Evolutionary conservation across 2,888 invertebrate genomes (phyloP), one percentile per base, ranked within the genome.

Genomic region (Drosophila siamana): DNA sequence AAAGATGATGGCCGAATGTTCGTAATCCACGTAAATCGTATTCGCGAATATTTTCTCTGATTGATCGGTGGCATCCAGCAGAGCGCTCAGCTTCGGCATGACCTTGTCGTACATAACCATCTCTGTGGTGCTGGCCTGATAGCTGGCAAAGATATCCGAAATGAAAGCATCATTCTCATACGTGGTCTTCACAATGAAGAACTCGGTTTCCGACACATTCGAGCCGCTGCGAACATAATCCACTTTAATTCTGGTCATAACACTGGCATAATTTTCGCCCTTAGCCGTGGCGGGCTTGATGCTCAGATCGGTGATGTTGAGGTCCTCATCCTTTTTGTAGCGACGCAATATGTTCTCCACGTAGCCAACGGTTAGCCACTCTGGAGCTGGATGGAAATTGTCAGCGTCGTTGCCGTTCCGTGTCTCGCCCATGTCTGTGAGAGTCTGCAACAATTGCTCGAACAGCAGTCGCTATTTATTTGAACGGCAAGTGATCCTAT

Each of bases 21-120:
- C 82, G 24, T 86, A 83, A 60, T 90, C 90, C 11, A 90, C 90
- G 26, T 88, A 61, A 3, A 90, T 24, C 0, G 90, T 89, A 28
- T 80, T 65, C 1, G 90, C 90, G 22, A 89, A 90, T 0, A 90
- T 41, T 41, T 89, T 79, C 15, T 89, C 87, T 7, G 70, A 54
- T 41, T 80, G 74, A 2, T 68, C 70, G 0, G 74, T 71, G 36
- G 65, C 63, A 4, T 55, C 44, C 6, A 91, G 55, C 2, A 91
- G 44, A 1, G 28, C 52, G 2, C 57, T 81, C 8, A 91, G 40
- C 36, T 85, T 55, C 2, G 91, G 91, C 16, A 91, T 57, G 1
- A 91, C 72, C 33, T 82, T 72, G 9, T 88, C 88, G 52, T 91
- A 91, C 82, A 91, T 88, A 11, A 81, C 52, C 88, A 90, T 91